These are phyloP conservation scores for Pseudorasbora parva DNA, from an alignment of 2,113 vertebrate species.

Conservation along the genomic window DNA sequence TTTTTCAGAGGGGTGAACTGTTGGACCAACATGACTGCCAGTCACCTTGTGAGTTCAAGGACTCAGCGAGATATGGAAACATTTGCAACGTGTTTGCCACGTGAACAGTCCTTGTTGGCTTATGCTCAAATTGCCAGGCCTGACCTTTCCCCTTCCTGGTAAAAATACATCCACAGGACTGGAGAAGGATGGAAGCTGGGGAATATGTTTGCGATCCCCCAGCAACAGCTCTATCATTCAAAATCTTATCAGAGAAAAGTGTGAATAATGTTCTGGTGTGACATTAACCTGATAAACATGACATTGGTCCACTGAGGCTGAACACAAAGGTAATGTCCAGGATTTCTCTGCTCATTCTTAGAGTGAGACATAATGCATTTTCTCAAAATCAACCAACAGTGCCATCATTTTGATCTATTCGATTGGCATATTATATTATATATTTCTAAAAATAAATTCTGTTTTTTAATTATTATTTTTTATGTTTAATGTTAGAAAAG, in stretches of 20 bases:
- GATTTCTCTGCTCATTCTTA: background rate
- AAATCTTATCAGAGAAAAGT: constrained; percentile 14
- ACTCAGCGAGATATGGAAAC: constrained; percentile 65
- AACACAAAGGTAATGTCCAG: background rate
- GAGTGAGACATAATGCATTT: background rate
- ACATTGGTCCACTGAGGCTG: constrained; percentile 23
- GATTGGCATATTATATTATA: background rate
- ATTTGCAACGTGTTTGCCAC: constrained; percentile 69
- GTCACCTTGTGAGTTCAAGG: constrained; percentile 73
- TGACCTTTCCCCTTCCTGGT: constrained; percentile 64
- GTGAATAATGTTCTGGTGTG: background rate
- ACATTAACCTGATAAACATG: constrained; percentile 59
- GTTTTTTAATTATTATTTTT: no score
- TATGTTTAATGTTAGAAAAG: background rate
- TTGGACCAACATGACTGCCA: constrained; percentile 53
- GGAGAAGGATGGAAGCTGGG: constrained; percentile 37
- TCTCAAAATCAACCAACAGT: background rate
- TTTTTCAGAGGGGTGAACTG: constrained; percentile 44
- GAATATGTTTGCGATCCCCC: constrained; percentile 19
- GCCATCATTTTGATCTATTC: background rate
- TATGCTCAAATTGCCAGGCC: constrained; percentile 66
- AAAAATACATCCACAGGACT: constrained; percentile 47
- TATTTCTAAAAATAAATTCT: no score
- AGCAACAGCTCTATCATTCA: constrained; percentile 9
- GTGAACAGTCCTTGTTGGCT: constrained; percentile 66